Conservation (phyloP, 2,797 vertebrate genomes). For the Prunella strophiata region DNA sequence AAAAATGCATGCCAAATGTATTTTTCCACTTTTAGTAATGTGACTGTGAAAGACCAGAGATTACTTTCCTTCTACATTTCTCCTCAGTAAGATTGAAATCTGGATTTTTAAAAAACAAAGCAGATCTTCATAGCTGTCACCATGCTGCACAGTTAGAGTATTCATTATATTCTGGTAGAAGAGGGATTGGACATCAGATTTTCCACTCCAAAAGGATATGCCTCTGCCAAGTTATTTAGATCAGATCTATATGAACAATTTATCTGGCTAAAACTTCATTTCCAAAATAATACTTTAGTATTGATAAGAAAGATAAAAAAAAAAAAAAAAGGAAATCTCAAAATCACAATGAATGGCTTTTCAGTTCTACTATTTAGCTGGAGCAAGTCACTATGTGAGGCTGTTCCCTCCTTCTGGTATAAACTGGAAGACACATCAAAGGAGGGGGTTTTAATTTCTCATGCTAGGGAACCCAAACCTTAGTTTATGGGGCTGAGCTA, state of each 20-base stretch:
- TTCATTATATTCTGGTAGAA: background rate
- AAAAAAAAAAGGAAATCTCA: accelerated
- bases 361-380: background rate
- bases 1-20: background rate
- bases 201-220: background rate
- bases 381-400: background rate
- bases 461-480: background rate
- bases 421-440: background rate
- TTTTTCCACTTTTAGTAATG: background rate
- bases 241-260: background rate
- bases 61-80: background rate
- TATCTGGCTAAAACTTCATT: background rate
- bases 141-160: background rate
- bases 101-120: background rate
- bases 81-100: background rate
- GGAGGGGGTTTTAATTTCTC: background rate
- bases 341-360: background rate
- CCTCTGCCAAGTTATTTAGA: background rate
- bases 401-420: background rate
- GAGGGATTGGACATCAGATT: background rate
- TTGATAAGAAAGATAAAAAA: background rate
- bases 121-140: background rate
- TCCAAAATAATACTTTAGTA: background rate
- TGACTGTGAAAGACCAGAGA: background rate
- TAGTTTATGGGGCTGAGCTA: background rate